Base-by-base conservation (phyloP, 2,113 vertebrate species). In the Aspiorhynchus laticeps region DNA sequence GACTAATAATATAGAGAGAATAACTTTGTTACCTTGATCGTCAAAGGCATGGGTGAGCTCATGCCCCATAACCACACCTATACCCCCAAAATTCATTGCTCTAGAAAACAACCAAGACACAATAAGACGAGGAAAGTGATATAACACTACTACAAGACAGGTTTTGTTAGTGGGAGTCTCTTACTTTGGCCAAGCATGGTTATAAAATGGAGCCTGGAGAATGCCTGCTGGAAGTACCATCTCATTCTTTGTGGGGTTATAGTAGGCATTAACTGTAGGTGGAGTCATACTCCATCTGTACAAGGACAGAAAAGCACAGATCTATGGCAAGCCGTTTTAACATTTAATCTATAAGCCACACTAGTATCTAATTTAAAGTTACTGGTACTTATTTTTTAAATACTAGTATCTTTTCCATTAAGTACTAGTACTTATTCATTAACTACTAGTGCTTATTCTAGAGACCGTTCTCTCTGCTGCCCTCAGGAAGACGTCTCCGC, bases 281-380 rank as follows among this genome's bases (percentile, higher is more conserved):
- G 98, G 98, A 0, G 98, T 99, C 98, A 99, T 99, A 92, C 97
- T 99, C 98, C 98, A 99, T 93, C 98, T 99, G 95, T 17, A 83
- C 4, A 21, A 24, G 31, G 36, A 28, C 48, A 61, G 9, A 74
- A 21, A 15, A 15, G 10, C n/a, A 65, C 75, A 28, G 33, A 78
- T 51, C 82, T 87, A 14, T 85, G 43, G 1, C 24, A n/a, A n/a
- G n/a, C n/a, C n/a, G n/a, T n/a, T n/a, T n/a, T n/a, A n/a, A n/a
- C n/a, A n/a, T n/a, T n/a, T n/a, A n/a, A n/a, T n/a, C n/a, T n/a
- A n/a, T n/a, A n/a, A n/a, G n/a, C n/a, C n/a, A n/a, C n/a, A n/a
- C n/a, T n/a, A n/a, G n/a, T n/a, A n/a, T n/a, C n/a, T n/a, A n/a
- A n/a, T n/a, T n/a, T n/a, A n/a, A n/a, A n/a, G n/a, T n/a, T n/a